Base-by-base conservation (phyloP, 2,113 vertebrate species). In the Oryzias melastigma region DNA sequence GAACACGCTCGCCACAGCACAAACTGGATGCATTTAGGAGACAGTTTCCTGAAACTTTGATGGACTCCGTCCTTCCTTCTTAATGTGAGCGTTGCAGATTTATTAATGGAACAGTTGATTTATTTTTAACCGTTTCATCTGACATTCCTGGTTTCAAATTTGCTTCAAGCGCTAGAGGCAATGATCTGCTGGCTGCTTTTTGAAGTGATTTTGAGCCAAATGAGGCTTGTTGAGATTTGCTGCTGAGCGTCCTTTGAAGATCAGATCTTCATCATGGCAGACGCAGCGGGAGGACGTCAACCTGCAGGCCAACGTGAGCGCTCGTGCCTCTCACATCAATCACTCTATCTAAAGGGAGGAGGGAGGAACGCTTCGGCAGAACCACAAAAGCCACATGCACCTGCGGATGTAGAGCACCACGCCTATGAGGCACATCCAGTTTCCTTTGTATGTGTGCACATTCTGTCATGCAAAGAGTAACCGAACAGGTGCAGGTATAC, bases 321-420 rank as follows among this genome's bases (percentile, higher is more conserved):
- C 24, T 22, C 17, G 7, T 19, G 24, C 55, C 25, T 42, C 44
- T 55, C 19, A 4, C 1, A 41, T 0, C 42, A 45, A 13, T 60
- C 61, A 59, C 18, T 43, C 35, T n/a, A 18, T 5, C 5, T 5
- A 35, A 27, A 20, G 14, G 5, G 14, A 52, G 63, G 22, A 51
- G 57, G 41, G 53, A 51, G 22, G 35, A 55, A 54, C 25, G 35
- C 72, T 52, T 50, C 41, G 22, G 61, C 43, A 66, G 47, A 76
- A 78, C 75, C 80, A 68, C 75, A 65, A 20, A 24, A 49, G 71
- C 81, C 80, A 80, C 81, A 68, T 14, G 41, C 61, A 73, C 69
- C 77, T 71, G 73, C 25, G 14, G 19, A 19, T 58, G 3, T n/a
- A 45, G 47, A 15, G 54, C 55, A 68, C 73, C 76, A 63, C 76